Evolutionary conservation across 2,797 vertebrate genomes (phyloP).

Genomic region (Melanotaenia nigrans): DNA sequence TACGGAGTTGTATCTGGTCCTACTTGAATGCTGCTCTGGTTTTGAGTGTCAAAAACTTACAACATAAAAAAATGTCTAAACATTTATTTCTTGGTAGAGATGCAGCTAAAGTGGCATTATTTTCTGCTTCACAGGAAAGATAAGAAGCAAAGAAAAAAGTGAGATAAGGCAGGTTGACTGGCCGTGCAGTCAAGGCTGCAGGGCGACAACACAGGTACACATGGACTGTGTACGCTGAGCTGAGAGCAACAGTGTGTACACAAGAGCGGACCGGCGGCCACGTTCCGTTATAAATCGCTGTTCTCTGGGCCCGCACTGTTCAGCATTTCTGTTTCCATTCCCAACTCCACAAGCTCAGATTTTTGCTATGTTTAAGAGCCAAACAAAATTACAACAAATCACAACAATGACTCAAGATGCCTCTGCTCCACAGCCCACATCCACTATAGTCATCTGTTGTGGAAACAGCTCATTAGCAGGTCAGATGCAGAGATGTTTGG

Average conservation of each 20-base stretch:
- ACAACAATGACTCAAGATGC: not conserved
- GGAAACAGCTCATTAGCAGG: constrained; percentile 41
- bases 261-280: constrained; percentile 47
- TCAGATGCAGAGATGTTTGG: not conserved
- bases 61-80: not conserved
- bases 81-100: not conserved
- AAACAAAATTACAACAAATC: constrained; percentile 10
- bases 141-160: constrained; percentile 1
- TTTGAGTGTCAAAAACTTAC: not conserved
- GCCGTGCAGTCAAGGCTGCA: constrained; percentile 70
- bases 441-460: constrained; percentile 14
- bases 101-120: not conserved
- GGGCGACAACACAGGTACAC: constrained; percentile 57
- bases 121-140: constrained; percentile 11
- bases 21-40: not conserved
- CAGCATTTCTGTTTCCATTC: not conserved
- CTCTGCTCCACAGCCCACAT: constrained; percentile 20
- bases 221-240: constrained; percentile 54
- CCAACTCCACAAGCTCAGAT: not conserved
- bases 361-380: not conserved
- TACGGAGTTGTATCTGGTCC: not conserved
- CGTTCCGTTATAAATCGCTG: constrained; percentile 45
- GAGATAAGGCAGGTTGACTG: constrained; percentile 75
- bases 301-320: not conserved
- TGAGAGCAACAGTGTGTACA: constrained; percentile 64